Percentiles rank a stretch among this genome's conserved stretches.
phyloP scores from a whole-genome alignment of 2,113 vertebrate genomes.

The Pangasianodon hypophthalmus region DNA sequence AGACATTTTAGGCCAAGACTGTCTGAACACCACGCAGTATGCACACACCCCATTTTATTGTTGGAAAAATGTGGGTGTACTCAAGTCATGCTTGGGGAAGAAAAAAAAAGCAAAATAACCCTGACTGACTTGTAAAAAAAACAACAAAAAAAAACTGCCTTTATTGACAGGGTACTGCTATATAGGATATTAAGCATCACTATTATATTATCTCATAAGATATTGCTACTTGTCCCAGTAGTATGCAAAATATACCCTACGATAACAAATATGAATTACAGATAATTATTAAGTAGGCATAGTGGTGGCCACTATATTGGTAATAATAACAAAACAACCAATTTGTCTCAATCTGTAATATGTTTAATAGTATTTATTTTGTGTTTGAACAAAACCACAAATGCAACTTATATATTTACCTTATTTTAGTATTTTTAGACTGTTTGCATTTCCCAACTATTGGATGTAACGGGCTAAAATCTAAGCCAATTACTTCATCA shows the following conservation, averaged over 20 bases:
- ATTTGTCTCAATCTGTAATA: background rate
- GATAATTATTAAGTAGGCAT: background rate
- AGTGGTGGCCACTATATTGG: background rate
- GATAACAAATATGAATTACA: background rate
- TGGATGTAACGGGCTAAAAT: background rate
- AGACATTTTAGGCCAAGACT: background rate
- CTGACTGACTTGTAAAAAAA: too few species aligned
- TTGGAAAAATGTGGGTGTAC: background rate
- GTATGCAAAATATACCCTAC: background rate
- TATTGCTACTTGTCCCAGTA: background rate
- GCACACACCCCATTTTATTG: conserved; percentile 6
- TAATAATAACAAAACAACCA: background rate
- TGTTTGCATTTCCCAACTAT: background rate
- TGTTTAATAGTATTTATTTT: background rate
- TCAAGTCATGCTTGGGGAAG: background rate
- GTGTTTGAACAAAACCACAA: background rate
- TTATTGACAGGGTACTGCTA: background rate
- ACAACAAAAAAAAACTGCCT: background rate
- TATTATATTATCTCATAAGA: background rate
- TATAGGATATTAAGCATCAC: background rate
- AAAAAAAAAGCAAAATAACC: background rate
- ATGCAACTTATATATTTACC: too few species aligned
- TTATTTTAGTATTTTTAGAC: too few species aligned
- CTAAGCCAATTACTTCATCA: background rate
- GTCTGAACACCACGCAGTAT: background rate